Percentiles rank a stretch among this genome's conserved stretches.
Evolutionary conservation across 2,797 vertebrate genomes (phyloP).

Genomic region (Sebastes minor): DNA sequence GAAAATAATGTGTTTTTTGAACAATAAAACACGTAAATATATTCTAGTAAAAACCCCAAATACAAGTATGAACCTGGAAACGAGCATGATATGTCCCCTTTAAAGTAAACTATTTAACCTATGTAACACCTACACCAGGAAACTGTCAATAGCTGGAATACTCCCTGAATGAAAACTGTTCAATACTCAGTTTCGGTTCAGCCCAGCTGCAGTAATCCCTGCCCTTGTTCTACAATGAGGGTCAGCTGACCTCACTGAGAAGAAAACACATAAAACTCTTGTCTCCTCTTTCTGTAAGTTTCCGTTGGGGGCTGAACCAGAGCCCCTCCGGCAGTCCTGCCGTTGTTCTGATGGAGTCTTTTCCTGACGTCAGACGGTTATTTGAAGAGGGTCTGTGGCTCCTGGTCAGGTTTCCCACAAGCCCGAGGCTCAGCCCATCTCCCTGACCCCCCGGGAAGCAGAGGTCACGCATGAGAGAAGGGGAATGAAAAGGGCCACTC

Average conservation of each 20-base stretch:
- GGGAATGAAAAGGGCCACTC: conserved; percentile 72
- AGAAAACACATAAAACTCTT: conserved; percentile 60
- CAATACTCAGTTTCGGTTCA: conserved; percentile 38
- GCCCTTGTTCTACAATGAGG: conserved; percentile 44
- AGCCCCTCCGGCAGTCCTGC: conserved; percentile 28
- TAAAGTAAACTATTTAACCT: neutral
- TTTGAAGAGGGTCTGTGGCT: conserved; percentile 63
- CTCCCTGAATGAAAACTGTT: conserved; percentile 2
- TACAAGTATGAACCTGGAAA: too few relatives aligned
- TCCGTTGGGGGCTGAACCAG: conserved; percentile 30
- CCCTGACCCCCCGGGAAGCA: conserved; percentile 57
- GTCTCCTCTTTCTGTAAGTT: conserved; percentile 62
- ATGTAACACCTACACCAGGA: neutral
- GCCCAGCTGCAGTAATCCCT: conserved; percentile 13
- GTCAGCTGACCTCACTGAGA: conserved; percentile 54
- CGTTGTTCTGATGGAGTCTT: conserved; percentile 48
- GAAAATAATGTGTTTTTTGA: too few relatives aligned
- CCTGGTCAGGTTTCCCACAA: conserved; percentile 75
- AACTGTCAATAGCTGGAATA: neutral
- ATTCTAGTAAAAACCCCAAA: too few relatives aligned
- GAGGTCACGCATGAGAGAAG: conserved; percentile 78
- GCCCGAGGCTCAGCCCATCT: conserved; percentile 44
- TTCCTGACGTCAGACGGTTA: conserved; percentile 61
- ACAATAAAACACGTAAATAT: too few relatives aligned
- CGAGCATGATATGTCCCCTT: neutral